These are phyloP conservation scores for Synanthedon formicaeformis DNA, from an alignment of 2,888 invertebrate genomes.

Conservation along the genomic window DNA sequence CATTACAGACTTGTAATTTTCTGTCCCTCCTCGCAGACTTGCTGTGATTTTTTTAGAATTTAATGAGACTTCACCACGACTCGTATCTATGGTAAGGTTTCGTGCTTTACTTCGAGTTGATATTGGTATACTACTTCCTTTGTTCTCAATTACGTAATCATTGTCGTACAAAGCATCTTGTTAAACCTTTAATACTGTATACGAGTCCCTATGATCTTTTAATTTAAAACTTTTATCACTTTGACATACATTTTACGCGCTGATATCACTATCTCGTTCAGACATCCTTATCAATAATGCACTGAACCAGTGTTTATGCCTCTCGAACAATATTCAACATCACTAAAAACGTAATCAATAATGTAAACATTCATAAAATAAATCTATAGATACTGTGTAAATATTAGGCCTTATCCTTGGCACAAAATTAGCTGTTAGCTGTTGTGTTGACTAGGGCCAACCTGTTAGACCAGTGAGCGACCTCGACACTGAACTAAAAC, in stretches of 20 bases:
- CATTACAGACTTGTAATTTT: slow-evolving; percentile 3
- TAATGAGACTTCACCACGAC: slow-evolving; percentile 2
- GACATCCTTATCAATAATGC: slow-evolving; percentile 32
- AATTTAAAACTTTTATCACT: slow-evolving; percentile 17
- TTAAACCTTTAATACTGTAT: background rate
- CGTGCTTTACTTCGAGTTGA: background rate
- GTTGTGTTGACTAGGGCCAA: slow-evolving; percentile 34
- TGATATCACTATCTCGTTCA: slow-evolving; percentile 38
- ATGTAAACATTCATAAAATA: slow-evolving; percentile 2
- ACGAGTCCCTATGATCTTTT: background rate
- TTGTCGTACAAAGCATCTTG: background rate
- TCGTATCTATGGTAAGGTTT: background rate
- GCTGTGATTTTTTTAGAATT: too few species aligned
- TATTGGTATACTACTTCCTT: background rate
- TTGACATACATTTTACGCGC: slow-evolving; percentile 20
- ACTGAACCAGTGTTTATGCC: slow-evolving; percentile 26
- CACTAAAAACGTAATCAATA: slow-evolving; percentile 14
- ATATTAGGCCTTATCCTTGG: slow-evolving; percentile 28
- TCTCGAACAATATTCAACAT: slow-evolving; percentile 9
- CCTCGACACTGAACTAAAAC: slow-evolving; percentile 46
- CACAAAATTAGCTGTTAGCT: slow-evolving; percentile 26
- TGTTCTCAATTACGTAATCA: background rate
- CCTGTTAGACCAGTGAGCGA: slow-evolving; percentile 60
- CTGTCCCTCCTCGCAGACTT: slow-evolving; percentile 4
- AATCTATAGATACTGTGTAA: background rate